phyloP scores from a whole-genome alignment of 2,888 invertebrate genomes.

The Melipona bicolor region DNA sequence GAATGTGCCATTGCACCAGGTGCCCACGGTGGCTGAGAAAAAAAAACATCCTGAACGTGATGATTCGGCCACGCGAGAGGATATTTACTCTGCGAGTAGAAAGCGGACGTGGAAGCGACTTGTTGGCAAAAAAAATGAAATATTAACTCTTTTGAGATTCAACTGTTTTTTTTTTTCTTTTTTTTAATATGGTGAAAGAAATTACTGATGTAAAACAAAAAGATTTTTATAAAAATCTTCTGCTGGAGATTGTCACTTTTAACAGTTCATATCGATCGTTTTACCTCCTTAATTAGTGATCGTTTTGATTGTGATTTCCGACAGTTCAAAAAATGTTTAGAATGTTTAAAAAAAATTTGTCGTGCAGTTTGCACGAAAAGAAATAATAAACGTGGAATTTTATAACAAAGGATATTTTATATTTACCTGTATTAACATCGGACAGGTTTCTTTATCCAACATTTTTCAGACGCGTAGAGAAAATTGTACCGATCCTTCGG shows the following conservation, averaged over 20 bases:
- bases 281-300: neutral
- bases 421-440: too few relatives aligned
- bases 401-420: too few relatives aligned
- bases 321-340: neutral
- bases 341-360: too few relatives aligned
- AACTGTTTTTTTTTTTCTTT: too few relatives aligned
- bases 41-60: constrained; percentile 32
- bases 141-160: too few relatives aligned
- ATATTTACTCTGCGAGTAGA: constrained; percentile 21
- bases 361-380: too few relatives aligned
- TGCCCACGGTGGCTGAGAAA: constrained; percentile 54
- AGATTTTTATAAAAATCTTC: neutral
- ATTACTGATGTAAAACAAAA: too few relatives aligned
- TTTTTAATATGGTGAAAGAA: too few relatives aligned
- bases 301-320: neutral
- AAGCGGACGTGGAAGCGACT: neutral
- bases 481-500: neutral
- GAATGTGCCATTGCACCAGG: constrained; percentile 67
- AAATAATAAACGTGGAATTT: too few relatives aligned
- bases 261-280: neutral
- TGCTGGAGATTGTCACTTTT: neutral
- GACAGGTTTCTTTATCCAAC: neutral
- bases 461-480: neutral
- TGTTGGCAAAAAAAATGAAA: too few relatives aligned
- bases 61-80: constrained; percentile 24